Evolutionary conservation across 1,140 invertebrate species (phyloP), one percentile per base, ranked within the genome.

Genomic region (Drosophila seguyi): DNA sequence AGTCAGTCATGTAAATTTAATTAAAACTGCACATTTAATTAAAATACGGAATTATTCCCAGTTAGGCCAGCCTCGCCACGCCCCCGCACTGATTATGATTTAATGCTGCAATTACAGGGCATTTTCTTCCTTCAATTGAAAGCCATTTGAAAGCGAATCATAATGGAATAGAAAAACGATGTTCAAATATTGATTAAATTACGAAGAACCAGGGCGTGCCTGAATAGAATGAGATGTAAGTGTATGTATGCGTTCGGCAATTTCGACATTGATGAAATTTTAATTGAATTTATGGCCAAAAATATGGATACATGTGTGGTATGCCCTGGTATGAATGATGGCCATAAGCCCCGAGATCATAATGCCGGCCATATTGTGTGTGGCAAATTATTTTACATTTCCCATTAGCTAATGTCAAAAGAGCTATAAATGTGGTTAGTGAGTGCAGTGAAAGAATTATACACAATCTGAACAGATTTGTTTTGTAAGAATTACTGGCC

Each of bases 21-120:
- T 88, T 88, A 88, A 68, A 87, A 69, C 58, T 74, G 67, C 76
- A 80, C 83, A 87, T 87, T 83, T 80, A 84, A 88, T 88, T 87
- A 76, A 79, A 48, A 72, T 50, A 41, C 44, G 53, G 50, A 57
- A 79, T 63, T 48, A 81, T 63, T 18, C 57, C 39, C 13, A 65
- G 48, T 31, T 50, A 31, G 59, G 36, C 78, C 56, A 31, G 44
- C 39, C 57, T 8, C 14, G 44, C 36, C 52, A 27, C 29, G 31
- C 22, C 34, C 34, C 50, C 38, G 13, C 29, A 48, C 71, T 42
- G 39, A 81, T 72, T 81, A 62, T 71, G 48, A 72, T 73, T 80
- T 84, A 80, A 84, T 79, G 67, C 61, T 67, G 73, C 65, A 60
- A 81, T 76, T 75, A 57, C 38, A 56, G 42, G 18, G 62, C 38